Evolutionary conservation across 1,140 invertebrate species (phyloP).

Genomic region (Dendroctonus valens): DNA sequence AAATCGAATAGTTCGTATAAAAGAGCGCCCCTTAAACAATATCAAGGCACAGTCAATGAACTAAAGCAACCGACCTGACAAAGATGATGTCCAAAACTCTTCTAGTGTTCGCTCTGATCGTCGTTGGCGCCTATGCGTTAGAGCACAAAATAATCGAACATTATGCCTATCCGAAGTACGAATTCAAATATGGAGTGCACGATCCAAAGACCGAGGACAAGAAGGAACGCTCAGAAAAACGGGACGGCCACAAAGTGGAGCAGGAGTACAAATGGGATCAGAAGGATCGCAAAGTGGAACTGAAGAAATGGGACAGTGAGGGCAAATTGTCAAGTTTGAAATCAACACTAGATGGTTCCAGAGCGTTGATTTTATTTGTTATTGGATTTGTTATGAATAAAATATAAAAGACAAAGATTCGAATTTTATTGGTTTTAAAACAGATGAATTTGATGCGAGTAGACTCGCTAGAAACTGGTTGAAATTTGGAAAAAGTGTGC

Average conservation of each 20-base stretch:
- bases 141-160: constrained; percentile 11
- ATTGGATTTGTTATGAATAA: no score
- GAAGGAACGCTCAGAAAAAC: constrained; percentile 35
- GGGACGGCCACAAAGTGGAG: constrained; percentile 34
- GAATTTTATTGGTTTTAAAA: not conserved
- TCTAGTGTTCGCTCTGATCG: constrained; percentile 1
- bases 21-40: no score
- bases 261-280: constrained; percentile 48
- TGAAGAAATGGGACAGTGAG: constrained; percentile 12
- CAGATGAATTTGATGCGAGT: not conserved
- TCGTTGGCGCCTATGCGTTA: constrained; percentile 3
- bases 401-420: not conserved
- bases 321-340: constrained; percentile 7
- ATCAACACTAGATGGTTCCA: not conserved
- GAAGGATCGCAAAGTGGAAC: constrained; percentile 26
- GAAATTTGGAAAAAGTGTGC: no score
- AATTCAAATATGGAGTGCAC: constrained; percentile 41
- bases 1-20: no score
- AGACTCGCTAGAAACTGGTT: no score
- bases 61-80: no score
- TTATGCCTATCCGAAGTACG: constrained; percentile 17
- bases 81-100: constrained; percentile 18
- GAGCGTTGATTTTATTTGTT: not conserved
- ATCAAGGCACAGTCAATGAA: no score
- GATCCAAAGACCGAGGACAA: constrained; percentile 53